A percentile compares a stretch with the other conserved stretches of the same genome.
phyloP scores from a whole-genome alignment of 2,888 invertebrate genomes.

The Orchestes rusci region DNA sequence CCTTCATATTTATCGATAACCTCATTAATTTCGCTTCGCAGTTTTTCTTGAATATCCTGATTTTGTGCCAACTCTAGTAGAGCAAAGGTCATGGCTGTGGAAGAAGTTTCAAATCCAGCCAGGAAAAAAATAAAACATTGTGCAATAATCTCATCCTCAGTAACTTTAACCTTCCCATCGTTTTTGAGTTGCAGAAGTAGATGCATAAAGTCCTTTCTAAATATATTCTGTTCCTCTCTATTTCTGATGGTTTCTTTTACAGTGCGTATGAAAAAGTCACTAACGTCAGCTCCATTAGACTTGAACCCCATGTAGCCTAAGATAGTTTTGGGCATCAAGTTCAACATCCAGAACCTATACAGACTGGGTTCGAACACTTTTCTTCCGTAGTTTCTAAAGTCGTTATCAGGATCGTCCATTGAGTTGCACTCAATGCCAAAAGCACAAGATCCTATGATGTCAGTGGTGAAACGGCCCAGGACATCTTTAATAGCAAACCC shows the following conservation, averaged over 20 bases:
- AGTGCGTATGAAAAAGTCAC: constrained; percentile 8
- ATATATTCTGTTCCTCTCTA: constrained; percentile 10
- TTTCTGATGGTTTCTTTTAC: constrained; percentile 13
- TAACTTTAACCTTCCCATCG: constrained; percentile 43
- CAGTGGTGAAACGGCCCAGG: constrained; percentile 50
- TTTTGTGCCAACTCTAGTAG: constrained; percentile 27
- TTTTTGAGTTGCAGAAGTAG: constrained; percentile 13
- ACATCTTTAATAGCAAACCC: constrained; percentile 40
- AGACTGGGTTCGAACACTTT: neutral
- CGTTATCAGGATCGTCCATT: constrained; percentile 46
- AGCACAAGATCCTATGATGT: constrained; percentile 51
- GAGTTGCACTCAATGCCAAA: constrained; percentile 53
- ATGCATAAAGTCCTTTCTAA: constrained; percentile 31
- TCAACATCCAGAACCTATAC: neutral
- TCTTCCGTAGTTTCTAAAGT: constrained; percentile 36
- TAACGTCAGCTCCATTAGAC: neutral
- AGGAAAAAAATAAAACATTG: constrained; percentile 29
- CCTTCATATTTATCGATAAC: constrained; percentile 22
- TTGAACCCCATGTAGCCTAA: constrained; percentile 3
- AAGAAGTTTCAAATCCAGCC: constrained; percentile 31
- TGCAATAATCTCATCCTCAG: constrained; percentile 34
- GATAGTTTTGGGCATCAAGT: neutral
- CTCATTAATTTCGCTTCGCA: constrained; percentile 19
- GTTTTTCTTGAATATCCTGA: constrained; percentile 23
- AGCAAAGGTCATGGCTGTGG: constrained; percentile 30